Evolutionary conservation across 37 sponge, comb jelly and placozoan species (phyloP).

Genomic region (Petrosia ficiformis): DNA sequence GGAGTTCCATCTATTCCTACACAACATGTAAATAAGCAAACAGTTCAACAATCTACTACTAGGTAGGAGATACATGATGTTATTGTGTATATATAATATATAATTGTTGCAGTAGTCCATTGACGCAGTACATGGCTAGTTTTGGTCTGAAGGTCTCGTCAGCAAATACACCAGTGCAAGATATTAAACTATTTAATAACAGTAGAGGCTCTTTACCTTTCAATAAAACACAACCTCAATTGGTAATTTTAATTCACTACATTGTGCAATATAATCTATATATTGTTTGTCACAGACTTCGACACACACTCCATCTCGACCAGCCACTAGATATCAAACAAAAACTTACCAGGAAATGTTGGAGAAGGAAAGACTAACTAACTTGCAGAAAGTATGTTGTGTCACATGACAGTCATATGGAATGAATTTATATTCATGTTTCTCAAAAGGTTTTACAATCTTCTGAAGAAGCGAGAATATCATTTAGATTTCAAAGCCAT

Average conservation of each 20-base stretch:
- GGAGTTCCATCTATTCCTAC: neutral
- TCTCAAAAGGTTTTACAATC: conserved; percentile 45
- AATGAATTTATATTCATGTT: neutral
- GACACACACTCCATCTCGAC: neutral
- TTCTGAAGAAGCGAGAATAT: conserved; percentile 60
- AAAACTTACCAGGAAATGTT: conserved; percentile 40
- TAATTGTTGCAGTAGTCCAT: neutral
- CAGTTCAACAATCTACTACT: neutral
- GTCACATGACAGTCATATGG: neutral
- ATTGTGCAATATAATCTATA: no score
- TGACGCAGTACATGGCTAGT: conserved; percentile 3
- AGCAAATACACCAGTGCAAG: neutral
- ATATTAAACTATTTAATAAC: no score
- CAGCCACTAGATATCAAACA: conserved; percentile 21
- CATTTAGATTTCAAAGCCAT: conserved; percentile 49
- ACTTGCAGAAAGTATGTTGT: conserved; percentile 34
- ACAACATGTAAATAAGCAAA: neutral
- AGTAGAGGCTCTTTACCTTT: neutral
- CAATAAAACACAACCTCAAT: neutral
- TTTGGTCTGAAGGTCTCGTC: neutral
- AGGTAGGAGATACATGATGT: neutral
- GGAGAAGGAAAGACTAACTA: conserved; percentile 32
- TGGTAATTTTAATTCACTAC: no score
- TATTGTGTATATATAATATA: no score
- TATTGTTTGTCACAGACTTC: neutral